Conservation (phyloP, 2,888 invertebrate genomes). For the Microdon myrmicae region DNA sequence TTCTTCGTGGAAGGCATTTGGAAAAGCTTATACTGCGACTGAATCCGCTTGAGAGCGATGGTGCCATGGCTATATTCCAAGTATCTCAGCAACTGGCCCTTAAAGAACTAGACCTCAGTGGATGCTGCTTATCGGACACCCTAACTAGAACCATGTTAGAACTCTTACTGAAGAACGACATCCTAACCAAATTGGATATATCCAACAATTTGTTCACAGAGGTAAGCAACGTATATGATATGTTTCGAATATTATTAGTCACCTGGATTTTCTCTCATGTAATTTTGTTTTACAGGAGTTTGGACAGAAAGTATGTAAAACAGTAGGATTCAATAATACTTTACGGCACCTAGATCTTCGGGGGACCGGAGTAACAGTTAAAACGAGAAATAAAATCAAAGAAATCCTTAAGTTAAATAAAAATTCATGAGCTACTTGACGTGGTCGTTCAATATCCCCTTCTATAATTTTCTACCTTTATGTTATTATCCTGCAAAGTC, state of each 20-base stretch:
- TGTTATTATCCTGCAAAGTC: not conserved
- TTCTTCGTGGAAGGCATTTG: slow-evolving; percentile 57
- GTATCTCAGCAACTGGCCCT: slow-evolving; percentile 58
- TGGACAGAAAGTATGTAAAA: slow-evolving; percentile 61
- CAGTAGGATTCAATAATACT: slow-evolving; percentile 61
- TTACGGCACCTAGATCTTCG: slow-evolving; percentile 60
- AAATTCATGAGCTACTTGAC: not conserved
- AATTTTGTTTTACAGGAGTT: slow-evolving; percentile 57
- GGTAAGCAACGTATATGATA: slow-evolving; percentile 52
- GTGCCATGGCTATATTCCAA: slow-evolving; percentile 62
- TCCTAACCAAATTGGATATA: slow-evolving; percentile 57
- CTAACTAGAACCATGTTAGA: slow-evolving; percentile 62
- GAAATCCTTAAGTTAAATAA: slow-evolving; percentile 53
- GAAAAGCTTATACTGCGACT: slow-evolving; percentile 60
- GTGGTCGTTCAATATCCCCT: too few species aligned
- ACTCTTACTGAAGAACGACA: slow-evolving; percentile 60
- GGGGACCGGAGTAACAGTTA: slow-evolving; percentile 60
- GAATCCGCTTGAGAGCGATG: slow-evolving; percentile 66
- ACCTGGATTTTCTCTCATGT: too few species aligned
- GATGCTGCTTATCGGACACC: slow-evolving; percentile 59
- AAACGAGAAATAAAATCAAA: slow-evolving; percentile 58
- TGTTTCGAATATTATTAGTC: not conserved
- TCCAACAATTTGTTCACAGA: slow-evolving; percentile 62
- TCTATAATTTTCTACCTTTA: not conserved
- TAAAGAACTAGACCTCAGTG: slow-evolving; percentile 59